These are phyloP conservation scores for Anas platyrhynchos DNA, from an alignment of 2,113 vertebrate species.

Conservation along the genomic window DNA sequence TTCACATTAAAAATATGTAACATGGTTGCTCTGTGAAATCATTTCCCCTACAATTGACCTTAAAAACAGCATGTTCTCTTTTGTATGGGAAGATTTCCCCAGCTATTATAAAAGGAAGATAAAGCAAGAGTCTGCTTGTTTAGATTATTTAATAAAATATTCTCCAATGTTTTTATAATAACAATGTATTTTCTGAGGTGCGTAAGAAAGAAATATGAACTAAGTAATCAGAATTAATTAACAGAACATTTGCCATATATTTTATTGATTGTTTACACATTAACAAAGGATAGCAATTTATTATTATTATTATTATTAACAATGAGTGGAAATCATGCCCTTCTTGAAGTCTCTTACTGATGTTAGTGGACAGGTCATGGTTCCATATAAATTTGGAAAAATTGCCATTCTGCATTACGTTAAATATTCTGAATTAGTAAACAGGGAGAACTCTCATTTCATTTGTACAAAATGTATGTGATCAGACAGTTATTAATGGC, in stretches of 20 bases:
- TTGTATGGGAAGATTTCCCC: neutral
- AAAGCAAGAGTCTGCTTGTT: neutral
- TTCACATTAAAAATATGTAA: neutral
- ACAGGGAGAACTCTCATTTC: neutral
- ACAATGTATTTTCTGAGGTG: neutral
- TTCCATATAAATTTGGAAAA: neutral
- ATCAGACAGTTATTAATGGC: neutral
- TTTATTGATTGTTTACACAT: neutral
- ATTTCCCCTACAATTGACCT: neutral
- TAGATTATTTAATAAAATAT: neutral
- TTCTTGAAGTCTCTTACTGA: neutral
- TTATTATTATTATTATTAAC: neutral
- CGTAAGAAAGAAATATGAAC: neutral
- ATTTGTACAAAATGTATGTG: neutral
- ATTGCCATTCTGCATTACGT: neutral
- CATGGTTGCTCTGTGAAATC: neutral
- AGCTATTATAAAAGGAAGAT: neutral
- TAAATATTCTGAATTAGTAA: neutral
- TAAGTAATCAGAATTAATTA: neutral
- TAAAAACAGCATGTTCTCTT: fast-evolving
- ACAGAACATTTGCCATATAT: fast-evolving
- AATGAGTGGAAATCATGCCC: neutral
- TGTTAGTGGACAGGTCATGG: neutral
- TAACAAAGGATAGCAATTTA: neutral
- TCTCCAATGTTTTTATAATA: neutral